Conservation (phyloP, 2,888 invertebrate species). For the Sussaba pulchella region DNA sequence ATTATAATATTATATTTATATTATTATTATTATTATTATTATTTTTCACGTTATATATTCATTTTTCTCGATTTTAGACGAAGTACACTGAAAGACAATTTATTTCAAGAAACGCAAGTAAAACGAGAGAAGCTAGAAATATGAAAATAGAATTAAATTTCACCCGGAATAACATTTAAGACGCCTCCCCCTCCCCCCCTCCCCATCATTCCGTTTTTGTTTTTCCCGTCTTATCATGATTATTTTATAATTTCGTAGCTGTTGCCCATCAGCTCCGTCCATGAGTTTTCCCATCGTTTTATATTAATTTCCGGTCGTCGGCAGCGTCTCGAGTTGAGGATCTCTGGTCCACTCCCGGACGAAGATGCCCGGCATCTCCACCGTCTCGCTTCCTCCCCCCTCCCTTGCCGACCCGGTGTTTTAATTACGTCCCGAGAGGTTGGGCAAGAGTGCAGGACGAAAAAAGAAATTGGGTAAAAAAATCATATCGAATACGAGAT, state of each 20-base stretch:
- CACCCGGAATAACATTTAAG: constrained; percentile 41
- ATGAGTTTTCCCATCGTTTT: constrained; percentile 53
- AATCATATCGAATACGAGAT: constrained; percentile 39
- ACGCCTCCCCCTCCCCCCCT: too few relatives aligned
- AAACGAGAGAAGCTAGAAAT: constrained; percentile 14
- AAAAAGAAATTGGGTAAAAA: constrained; percentile 65
- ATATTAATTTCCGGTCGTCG: constrained; percentile 47
- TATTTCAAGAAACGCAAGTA: constrained; percentile 65
- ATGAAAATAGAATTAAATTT: constrained; percentile 83
- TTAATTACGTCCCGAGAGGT: constrained; percentile 78
- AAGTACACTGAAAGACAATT: constrained; percentile 65
- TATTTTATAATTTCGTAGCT: constrained; percentile 44
- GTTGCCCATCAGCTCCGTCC: neutral
- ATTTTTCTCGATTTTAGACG: constrained; percentile 16
- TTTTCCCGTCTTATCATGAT: constrained; percentile 61
- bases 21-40: neutral
- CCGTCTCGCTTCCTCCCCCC: too few relatives aligned
- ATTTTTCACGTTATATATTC: too few relatives aligned
- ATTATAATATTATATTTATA: too few relatives aligned
- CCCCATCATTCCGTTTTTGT: constrained; percentile 59
- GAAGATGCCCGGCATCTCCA: too few relatives aligned
- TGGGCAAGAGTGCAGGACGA: constrained; percentile 9
- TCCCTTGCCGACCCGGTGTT: too few relatives aligned
- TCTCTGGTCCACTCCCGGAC: constrained; percentile 34
- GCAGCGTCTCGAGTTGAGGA: constrained; percentile 38